Evolutionary conservation across 2,113 vertebrate genomes (phyloP).

Genomic region (Vulpes ferrilata): DNA sequence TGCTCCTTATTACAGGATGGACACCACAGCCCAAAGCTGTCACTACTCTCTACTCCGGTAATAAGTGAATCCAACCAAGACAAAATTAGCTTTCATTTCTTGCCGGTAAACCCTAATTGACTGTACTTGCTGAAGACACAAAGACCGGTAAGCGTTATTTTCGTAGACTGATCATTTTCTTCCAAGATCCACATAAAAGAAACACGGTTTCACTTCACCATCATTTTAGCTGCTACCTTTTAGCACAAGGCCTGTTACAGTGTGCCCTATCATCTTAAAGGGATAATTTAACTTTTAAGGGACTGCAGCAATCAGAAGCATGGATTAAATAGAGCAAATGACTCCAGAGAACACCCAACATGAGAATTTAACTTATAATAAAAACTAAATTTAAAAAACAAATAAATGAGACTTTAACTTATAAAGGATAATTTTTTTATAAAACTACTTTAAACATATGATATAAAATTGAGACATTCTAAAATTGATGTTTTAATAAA

Average conservation of each 20-base stretch:
- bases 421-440: background rate
- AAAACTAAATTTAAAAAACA: background rate
- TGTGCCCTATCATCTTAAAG: background rate
- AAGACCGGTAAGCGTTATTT: background rate
- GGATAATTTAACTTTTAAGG: conserved; percentile 12
- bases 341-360: background rate
- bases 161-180: background rate
- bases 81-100: conserved; percentile 11
- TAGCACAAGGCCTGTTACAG: background rate
- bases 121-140: background rate
- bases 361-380: background rate
- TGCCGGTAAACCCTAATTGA: background rate
- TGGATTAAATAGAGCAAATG: background rate
- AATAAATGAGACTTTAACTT: conserved; percentile 37
- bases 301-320: background rate
- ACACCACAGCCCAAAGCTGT: background rate
- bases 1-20: background rate
- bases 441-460: background rate
- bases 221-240: background rate
- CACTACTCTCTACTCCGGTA: background rate
- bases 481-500: conserved; percentile 45
- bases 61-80: background rate
- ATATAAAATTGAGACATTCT: conserved; percentile 32
- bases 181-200: background rate
- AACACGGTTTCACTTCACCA: background rate